These are phyloP conservation scores for Ligdia adustata DNA, from an alignment of 2,888 invertebrate genomes.

Conservation along the genomic window DNA sequence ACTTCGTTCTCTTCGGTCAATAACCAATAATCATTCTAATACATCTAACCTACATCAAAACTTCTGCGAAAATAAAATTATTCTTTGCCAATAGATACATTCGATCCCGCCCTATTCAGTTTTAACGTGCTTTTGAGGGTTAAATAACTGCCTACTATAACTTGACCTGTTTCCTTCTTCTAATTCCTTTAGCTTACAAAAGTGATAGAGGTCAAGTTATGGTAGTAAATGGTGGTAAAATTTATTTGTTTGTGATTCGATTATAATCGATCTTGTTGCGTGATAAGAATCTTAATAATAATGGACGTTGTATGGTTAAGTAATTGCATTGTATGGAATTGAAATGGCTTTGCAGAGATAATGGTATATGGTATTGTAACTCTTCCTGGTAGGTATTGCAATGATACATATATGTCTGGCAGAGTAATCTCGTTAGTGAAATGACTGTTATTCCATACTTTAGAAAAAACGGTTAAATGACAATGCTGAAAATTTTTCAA, in stretches of 20 bases:
- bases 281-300: constrained; percentile 58
- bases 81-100: constrained; percentile 46
- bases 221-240: constrained; percentile 52
- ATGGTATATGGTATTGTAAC: background rate
- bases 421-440: too few relatives aligned
- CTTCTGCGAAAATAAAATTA: constrained; percentile 9
- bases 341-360: background rate
- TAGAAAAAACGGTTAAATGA: too few relatives aligned
- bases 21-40: too few relatives aligned
- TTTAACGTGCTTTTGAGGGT: constrained; percentile 78
- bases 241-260: constrained; percentile 75
- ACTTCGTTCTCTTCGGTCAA: too few relatives aligned
- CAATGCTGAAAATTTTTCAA: too few relatives aligned
- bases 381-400: too few relatives aligned
- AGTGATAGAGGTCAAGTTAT: constrained; percentile 40
- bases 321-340: constrained; percentile 45
- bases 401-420: too few relatives aligned
- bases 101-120: constrained; percentile 66
- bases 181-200: constrained; percentile 44
- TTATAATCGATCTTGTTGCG: constrained; percentile 71
- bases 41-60: too few relatives aligned
- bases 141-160: constrained; percentile 63
- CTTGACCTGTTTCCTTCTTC: constrained; percentile 37
- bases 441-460: too few relatives aligned
- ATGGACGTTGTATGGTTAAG: constrained; percentile 44